Conservation (phyloP, 1,140 invertebrate species). For the Euura lappo region DNA sequence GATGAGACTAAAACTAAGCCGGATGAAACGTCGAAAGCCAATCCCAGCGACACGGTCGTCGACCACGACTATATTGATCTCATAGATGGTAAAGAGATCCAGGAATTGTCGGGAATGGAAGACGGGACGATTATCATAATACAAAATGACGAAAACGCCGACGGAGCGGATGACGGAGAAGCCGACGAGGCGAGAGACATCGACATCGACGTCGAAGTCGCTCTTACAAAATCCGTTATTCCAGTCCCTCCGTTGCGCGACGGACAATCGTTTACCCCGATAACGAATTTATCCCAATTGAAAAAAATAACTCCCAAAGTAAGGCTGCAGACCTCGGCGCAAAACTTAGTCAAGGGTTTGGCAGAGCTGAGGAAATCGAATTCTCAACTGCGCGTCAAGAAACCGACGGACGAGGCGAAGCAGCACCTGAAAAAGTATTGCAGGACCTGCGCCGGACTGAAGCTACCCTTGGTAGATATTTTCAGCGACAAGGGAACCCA, state of each 20-base stretch:
- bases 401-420: conserved; percentile 29
- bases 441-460: conserved; percentile 54
- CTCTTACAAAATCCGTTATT: neutral
- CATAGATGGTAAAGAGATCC: neutral
- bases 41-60: neutral
- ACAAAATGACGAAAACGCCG: neutral
- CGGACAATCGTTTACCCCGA: conserved; percentile 40
- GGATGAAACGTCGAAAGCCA: neutral
- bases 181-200: neutral
- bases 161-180: neutral
- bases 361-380: conserved; percentile 41
- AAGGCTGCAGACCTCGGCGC: conserved; percentile 41
- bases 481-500: conserved; percentile 55
- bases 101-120: neutral
- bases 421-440: conserved; percentile 52
- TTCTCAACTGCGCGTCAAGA: conserved; percentile 19
- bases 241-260: conserved; percentile 13
- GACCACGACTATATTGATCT: conserved; percentile 6
- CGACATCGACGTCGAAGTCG: neutral
- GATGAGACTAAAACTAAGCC: neutral
- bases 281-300: conserved; percentile 53
- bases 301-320: conserved; percentile 53
- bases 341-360: conserved; percentile 32
- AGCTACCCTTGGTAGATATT: conserved; percentile 54
- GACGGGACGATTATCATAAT: neutral